Evolutionary conservation across 2,113 vertebrate species (phyloP), one percentile per base, ranked within the genome.

Genomic region (Miniopterus natalensis): DNA sequence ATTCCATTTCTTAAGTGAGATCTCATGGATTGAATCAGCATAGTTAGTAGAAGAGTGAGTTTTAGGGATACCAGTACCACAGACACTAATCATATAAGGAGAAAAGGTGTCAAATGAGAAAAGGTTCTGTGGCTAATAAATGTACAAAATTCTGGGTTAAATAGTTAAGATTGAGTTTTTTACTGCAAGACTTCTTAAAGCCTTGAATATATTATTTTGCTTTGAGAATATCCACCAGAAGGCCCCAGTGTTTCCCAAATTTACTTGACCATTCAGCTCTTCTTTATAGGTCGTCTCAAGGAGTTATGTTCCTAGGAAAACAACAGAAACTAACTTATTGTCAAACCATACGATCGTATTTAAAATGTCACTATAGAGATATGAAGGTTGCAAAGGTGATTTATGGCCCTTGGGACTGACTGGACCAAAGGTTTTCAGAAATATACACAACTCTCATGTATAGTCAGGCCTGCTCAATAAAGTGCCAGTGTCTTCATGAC

Each of bases 251-350:
- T 71, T 90, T 75, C 9, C 29, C 74, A 90, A 27, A 61, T n/a
- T 71, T 78, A 55, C 13, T 65, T 89, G 61, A 77, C 14, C 29
- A 36, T 8, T 15, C 51, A 8, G 53, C 8, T 93, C 40, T 47
- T 75, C 10, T 70, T 83, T 79, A 51, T 57, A 65, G 8, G 47
- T 79, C 29, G 57, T 55, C 25, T 89, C 55, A 42, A 74, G 77
- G 36, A 96, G 68, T 87, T 79, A 31, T 29, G 47, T 92, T 94
- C 57, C 81, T 87, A 47, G 27, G n/a, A 94, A 87, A 92, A 71
- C 49, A 77, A 21, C 87, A 20, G 51, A 94, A 92, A 86, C 17
- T 81, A 61, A 77, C 27, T 84, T 49, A 25, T 29, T 73, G n/a
- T 87, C 53, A 45, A 73, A 68, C 36, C 17, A 20, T 71, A 31